Base-by-base conservation (phyloP, 2,113 vertebrate genomes). In the Arenaria interpres region DNA sequence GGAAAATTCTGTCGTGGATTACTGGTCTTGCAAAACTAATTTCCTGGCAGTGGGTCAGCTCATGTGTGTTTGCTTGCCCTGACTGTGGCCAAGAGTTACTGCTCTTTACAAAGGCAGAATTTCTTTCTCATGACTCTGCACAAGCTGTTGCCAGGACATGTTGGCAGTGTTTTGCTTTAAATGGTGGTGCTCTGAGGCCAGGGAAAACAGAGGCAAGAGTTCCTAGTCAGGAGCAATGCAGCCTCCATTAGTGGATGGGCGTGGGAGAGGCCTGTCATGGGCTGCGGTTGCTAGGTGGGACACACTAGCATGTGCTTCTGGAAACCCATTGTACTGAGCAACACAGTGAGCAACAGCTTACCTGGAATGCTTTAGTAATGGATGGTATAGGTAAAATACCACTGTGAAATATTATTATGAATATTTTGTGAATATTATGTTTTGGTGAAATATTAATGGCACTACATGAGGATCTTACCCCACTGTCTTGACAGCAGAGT, bases 181-280 rank as follows among this genome's bases (percentile, higher is more conserved):
- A 54, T 51, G 20, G 8, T 43, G 15, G 9, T 37, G 12, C 5
- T 28, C 17, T 89, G 84, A 68, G n/a, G 35, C 9, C 23, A 51
- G 32, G 22, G 30, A 68, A 84, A 17, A 13, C 22, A 24, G 41
- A 57, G 16, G 21, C 23, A 79, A 32, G 9, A 1, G 1, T 10
- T 79, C 20, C 25, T 24, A 68, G 5, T 15, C 11, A 22, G 39
- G 8, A 83, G 28, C 20, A 89, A 25, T 12, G 12, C 14, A 66
- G 4, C 17, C 5, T 60, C 9, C 56, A 19, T 2, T 5, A 39
- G 39, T 15, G 5, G 51, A 48, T 1, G 2, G 32, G 41, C 2
- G 24, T 67, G 10, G 27, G 90, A 83, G 12, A 63, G 24, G 8
- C 9, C 7, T 77, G 27, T 45, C 41, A 35, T 1, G 4, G 46